phyloP scores from a whole-genome alignment of 2,888 invertebrate genomes.

The Zygothrica quintamaculata region DNA sequence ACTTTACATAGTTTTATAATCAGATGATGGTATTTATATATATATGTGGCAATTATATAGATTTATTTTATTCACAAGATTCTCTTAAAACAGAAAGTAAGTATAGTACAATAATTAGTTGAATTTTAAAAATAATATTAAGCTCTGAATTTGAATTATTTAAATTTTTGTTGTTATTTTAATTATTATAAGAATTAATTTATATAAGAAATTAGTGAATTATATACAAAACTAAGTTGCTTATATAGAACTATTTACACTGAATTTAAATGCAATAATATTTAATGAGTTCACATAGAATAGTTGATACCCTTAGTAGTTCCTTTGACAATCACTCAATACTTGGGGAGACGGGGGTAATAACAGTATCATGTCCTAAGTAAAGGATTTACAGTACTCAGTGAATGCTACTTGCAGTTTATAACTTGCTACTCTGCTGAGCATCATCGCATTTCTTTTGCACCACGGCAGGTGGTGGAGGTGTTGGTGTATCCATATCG shows the following conservation, averaged over 20 bases:
- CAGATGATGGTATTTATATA: background rate
- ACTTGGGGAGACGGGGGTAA: too few relatives aligned
- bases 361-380: background rate
- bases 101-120: too few relatives aligned
- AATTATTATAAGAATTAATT: too few relatives aligned
- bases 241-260: slow-evolving; percentile 19
- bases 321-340: background rate
- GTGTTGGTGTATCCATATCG: slow-evolving; percentile 45
- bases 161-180: too few relatives aligned
- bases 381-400: background rate
- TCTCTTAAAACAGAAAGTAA: too few relatives aligned
- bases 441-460: slow-evolving; percentile 51
- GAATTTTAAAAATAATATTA: too few relatives aligned
- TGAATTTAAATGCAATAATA: too few relatives aligned
- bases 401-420: slow-evolving; percentile 1
- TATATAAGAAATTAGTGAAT: background rate
- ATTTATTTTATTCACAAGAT: too few relatives aligned
- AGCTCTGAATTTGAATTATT: too few relatives aligned
- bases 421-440: slow-evolving; percentile 44
- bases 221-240: slow-evolving; percentile 18
- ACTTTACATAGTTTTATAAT: slow-evolving; percentile 34
- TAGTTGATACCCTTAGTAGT: slow-evolving; percentile 8
- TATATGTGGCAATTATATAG: background rate
- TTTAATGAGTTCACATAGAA: background rate
- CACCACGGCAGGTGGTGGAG: slow-evolving; percentile 60